These are phyloP conservation scores for Phenacoccus solenopsis DNA, from an alignment of 1,140 invertebrate species.

Conservation along the genomic window DNA sequence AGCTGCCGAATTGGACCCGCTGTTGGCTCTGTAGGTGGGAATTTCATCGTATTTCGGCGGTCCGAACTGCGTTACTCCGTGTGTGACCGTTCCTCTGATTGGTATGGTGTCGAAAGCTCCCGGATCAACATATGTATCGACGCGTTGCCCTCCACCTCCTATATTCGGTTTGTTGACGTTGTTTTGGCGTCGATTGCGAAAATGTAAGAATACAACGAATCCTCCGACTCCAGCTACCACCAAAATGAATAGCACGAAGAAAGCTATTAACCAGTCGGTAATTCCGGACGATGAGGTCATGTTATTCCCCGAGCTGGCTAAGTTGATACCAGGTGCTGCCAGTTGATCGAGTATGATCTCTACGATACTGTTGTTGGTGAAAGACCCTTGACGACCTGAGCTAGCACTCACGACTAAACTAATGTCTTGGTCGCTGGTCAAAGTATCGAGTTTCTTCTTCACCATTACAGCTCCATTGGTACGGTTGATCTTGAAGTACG, in stretches of 20 bases:
- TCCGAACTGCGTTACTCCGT: constrained; percentile 55
- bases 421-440: constrained; percentile 51
- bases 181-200: constrained; percentile 65
- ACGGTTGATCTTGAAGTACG: constrained; percentile 81
- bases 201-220: constrained; percentile 67
- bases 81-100: constrained; percentile 42
- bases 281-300: constrained; percentile 47
- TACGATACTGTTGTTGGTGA: constrained; percentile 71
- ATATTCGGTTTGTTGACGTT: constrained; percentile 64
- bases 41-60: constrained; percentile 86
- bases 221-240: constrained; percentile 67
- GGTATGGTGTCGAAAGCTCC: constrained; percentile 79
- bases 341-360: constrained; percentile 66
- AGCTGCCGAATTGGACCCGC: constrained; percentile 63
- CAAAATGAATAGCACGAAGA: constrained; percentile 66
- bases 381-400: constrained; percentile 71
- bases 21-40: constrained; percentile 54
- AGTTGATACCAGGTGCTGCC: constrained; percentile 42
- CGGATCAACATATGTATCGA: constrained; percentile 68
- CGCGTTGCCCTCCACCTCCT: constrained; percentile 40
- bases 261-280: constrained; percentile 73
- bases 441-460: constrained; percentile 54
- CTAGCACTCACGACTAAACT: constrained; percentile 72
- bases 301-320: constrained; percentile 39
- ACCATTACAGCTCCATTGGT: constrained; percentile 77